A percentile compares a stretch with the other conserved stretches of the same genome.
Evolutionary conservation across 2,797 vertebrate genomes (phyloP).

Genomic region (Poecilia gillii): DNA sequence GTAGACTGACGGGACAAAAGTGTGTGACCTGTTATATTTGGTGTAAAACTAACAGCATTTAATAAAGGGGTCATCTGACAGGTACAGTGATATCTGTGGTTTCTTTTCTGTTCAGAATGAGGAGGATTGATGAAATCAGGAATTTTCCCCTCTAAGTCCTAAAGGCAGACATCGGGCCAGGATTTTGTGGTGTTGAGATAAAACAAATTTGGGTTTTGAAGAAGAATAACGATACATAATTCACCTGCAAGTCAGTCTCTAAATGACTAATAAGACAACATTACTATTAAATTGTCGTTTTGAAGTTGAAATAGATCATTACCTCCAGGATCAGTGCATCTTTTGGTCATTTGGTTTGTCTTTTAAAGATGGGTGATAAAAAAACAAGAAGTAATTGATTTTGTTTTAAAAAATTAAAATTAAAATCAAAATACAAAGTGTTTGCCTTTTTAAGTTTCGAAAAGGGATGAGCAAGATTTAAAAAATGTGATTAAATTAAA

Average conservation of each 20-base stretch:
- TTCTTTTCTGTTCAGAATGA: not conserved
- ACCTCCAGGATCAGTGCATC: too few species aligned
- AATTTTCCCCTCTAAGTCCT: not conserved
- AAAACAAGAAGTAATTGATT: too few species aligned
- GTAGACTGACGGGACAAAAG: not conserved
- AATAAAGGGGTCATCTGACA: not conserved
- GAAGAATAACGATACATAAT: not conserved
- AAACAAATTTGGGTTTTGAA: not conserved
- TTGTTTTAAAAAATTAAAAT: too few species aligned
- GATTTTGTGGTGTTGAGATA: not conserved
- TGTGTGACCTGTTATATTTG: not conserved
- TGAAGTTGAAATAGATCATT: not conserved
- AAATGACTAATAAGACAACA: not conserved
- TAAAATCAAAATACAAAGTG: too few species aligned
- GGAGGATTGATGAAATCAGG: not conserved
- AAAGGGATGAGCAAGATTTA: too few species aligned
- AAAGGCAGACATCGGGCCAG: not conserved
- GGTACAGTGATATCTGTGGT: not conserved
- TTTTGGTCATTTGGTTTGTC: too few species aligned
- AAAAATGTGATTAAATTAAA: too few species aligned
- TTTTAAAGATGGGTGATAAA: too few species aligned
- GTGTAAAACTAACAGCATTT: not conserved
- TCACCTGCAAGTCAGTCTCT: not conserved
- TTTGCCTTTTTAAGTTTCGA: too few species aligned
- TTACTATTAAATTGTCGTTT: not conserved